Evolutionary conservation across 1,140 invertebrate species (phyloP).

Genomic region (Trialeurodes vaporariorum): DNA sequence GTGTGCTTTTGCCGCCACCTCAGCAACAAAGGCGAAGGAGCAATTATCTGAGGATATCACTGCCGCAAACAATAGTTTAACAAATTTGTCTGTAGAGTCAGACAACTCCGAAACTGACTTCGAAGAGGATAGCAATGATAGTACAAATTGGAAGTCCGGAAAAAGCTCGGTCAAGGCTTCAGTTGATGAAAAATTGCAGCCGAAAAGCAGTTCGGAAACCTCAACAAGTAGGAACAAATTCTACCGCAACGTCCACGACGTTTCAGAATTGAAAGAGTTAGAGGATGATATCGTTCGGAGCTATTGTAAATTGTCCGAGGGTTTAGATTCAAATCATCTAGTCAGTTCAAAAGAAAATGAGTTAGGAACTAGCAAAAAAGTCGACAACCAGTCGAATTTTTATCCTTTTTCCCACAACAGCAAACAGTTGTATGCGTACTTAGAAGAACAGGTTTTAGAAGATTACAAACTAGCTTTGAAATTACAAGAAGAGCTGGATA

Average conservation of each 20-base stretch:
- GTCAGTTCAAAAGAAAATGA: neutral
- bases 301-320: neutral
- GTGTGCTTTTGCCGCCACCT: no score
- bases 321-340: neutral
- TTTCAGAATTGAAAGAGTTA: neutral
- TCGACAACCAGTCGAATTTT: neutral
- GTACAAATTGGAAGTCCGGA: no score
- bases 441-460: neutral
- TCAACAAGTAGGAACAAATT: no score
- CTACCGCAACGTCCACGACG: no score
- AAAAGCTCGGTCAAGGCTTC: no score
- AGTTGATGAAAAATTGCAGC: no score
- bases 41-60: neutral
- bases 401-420: no score
- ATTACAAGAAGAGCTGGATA: neutral
- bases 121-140: no score
- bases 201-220: no score
- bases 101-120: neutral
- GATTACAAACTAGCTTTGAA: neutral
- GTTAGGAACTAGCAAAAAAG: neutral
- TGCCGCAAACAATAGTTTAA: neutral
- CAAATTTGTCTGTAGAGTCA: neutral
- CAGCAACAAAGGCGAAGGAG: no score
- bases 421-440: neutral
- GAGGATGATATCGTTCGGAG: neutral